These are phyloP conservation scores for Dreissena rostriformis DNA, from an alignment of 1,140 invertebrate species.

Conservation along the genomic window DNA sequence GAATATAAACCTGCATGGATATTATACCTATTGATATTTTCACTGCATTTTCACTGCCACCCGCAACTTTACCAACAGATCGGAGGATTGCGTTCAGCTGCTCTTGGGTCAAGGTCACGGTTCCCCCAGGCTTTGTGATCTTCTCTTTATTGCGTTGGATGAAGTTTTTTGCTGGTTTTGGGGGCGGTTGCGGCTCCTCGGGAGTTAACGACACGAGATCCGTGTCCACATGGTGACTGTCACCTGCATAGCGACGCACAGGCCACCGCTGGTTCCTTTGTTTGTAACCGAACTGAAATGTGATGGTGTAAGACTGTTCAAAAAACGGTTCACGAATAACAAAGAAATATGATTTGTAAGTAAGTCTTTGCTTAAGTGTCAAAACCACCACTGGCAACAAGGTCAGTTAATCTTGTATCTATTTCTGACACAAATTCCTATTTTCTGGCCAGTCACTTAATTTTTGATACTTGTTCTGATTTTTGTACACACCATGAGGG, in stretches of 20 bases:
- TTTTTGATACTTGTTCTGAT: too few relatives aligned
- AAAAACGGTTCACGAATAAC: too few relatives aligned
- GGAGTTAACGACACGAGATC: constrained; percentile 54
- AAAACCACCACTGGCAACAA: too few relatives aligned
- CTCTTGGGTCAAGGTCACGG: constrained; percentile 78
- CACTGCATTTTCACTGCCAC: constrained; percentile 64
- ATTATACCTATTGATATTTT: constrained; percentile 71
- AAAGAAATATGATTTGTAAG: too few relatives aligned
- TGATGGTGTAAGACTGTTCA: too few relatives aligned
- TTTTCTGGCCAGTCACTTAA: too few relatives aligned
- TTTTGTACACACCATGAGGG: too few relatives aligned
- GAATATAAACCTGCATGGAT: neutral
- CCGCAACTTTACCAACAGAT: constrained; percentile 73
- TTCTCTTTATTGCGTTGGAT: constrained; percentile 66
- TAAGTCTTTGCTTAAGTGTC: too few relatives aligned
- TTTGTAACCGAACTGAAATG: constrained; percentile 71
- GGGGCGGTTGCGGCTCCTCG: constrained; percentile 49
- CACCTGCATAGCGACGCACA: constrained; percentile 55
- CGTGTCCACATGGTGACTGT: constrained; percentile 52
- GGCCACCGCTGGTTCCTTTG: constrained; percentile 62
- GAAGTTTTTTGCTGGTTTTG: constrained; percentile 68
- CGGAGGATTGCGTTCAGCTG: constrained; percentile 77
- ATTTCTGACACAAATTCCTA: too few relatives aligned
- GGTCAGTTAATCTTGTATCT: too few relatives aligned
- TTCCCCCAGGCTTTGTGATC: constrained; percentile 51